Base-by-base conservation (phyloP, 2,888 invertebrate species). In the Timema podura region DNA sequence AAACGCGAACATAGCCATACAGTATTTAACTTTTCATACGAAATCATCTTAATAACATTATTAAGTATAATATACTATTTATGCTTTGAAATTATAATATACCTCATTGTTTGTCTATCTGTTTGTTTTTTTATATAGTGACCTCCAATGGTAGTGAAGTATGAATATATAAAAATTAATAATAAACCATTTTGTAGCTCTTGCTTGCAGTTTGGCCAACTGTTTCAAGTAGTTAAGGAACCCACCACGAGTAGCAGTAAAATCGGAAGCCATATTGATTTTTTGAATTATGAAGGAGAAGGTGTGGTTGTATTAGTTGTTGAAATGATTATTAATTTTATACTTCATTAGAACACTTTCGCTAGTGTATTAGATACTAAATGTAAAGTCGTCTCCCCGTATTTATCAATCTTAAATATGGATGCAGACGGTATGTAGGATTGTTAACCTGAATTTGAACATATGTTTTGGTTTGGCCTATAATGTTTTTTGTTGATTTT, bases 231-330 rank as follows among this genome's bases (percentile, higher is more conserved):
- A 67, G 68, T 68, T 47, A n/a, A 46, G 48, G 61, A 68, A 30
- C 8, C 65, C 49, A 69, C 69, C 69, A 69, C 69, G 16, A 69
- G 69, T 69, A 65, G 69, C 69, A 64, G 65, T 68, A 65, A 51
- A 59, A 70, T 71, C 72, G 75, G 74, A 73, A 74, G 74, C 76
- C 75, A 75, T 76, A 76, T 76, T 75, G 76, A 76, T 76, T 75
- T 75, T 75, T 74, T 70, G 70, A 73, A 75, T 74, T 72, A 75
- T 74, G 74, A 74, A 72, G 73, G 72, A 73, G 75, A 74, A 76
- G 76, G 76, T 76, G 76, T 76, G 76, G 76, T 76, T 76, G 73
- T 73, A 72, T 68, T 64, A 15, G 16, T 65, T 59, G 65, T n/a
- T 68, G 66, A 69, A 57, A 65, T 66, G 69, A 65, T 57, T 69